A percentile compares a stretch with the other conserved stretches of the same genome.
phyloP scores from a whole-genome alignment of 2,113 vertebrate species.

The Centropus unirufus region DNA sequence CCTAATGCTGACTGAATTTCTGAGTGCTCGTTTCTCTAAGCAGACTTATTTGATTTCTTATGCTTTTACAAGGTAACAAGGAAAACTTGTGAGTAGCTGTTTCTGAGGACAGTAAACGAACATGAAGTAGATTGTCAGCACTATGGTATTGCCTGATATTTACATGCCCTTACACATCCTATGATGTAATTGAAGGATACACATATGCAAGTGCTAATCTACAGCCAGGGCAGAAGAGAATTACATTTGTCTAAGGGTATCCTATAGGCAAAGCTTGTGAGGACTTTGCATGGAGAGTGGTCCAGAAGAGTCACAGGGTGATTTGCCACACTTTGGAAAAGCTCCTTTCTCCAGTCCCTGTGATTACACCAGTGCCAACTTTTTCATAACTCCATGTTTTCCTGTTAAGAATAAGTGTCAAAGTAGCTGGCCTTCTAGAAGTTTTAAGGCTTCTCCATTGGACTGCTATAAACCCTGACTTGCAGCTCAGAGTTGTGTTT shows the following conservation, averaged over 20 bases:
- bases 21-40: background rate
- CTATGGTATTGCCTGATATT: background rate
- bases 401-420: background rate
- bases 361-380: background rate
- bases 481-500: background rate
- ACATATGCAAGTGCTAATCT: background rate
- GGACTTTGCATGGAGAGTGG: background rate
- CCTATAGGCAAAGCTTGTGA: background rate
- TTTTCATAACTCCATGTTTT: background rate
- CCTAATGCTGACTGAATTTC: background rate
- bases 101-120: background rate
- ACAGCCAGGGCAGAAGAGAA: background rate
- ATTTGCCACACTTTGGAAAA: background rate
- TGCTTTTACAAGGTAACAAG: background rate
- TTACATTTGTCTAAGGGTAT: background rate
- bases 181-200: background rate
- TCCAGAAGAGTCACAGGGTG: background rate
- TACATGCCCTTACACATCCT: background rate
- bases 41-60: background rate
- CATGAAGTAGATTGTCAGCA: fast-evolving
- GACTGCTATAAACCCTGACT: background rate
- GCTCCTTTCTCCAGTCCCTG: background rate
- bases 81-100: background rate
- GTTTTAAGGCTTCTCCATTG: background rate
- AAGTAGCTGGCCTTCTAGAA: background rate